Percentiles rank a stretch among this genome's conserved stretches.
These are phyloP conservation scores for Peromyscus leucopus DNA, from an alignment of 2,113 vertebrate species.

Conservation along the genomic window DNA sequence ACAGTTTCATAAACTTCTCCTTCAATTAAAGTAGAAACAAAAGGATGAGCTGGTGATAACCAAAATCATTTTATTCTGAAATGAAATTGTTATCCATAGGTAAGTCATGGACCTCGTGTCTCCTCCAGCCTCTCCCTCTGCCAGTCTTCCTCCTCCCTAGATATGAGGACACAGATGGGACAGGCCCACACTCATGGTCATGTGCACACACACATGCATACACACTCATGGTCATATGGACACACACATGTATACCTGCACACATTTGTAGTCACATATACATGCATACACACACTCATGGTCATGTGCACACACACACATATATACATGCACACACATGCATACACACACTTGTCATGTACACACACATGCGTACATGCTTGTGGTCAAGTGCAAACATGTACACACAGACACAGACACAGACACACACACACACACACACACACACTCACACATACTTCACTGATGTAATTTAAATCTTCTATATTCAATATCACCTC, in stretches of 20 bases:
- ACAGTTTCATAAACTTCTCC: background rate
- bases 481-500: background rate
- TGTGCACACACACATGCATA: background rate
- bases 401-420: background rate
- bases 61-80: conserved; percentile 44
- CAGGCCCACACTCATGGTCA: background rate
- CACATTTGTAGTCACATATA: background rate
- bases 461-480: background rate
- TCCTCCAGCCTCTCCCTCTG: background rate
- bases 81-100: background rate
- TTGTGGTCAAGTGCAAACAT: too few species aligned
- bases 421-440: too few species aligned
- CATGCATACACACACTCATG: fast-evolving
- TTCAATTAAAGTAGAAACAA: background rate
- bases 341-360: background rate
- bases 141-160: background rate
- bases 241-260: background rate
- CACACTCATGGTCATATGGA: background rate
- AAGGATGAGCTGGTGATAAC: background rate
- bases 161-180: background rate
- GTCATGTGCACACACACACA: background rate
- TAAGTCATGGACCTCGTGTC: background rate
- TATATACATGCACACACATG: background rate
- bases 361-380: background rate
- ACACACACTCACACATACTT: background rate